A percentile compares a stretch with the other conserved stretches of the same genome.
Conservation (phyloP, 2,888 invertebrate species). For the Nomada hirtipes region DNA sequence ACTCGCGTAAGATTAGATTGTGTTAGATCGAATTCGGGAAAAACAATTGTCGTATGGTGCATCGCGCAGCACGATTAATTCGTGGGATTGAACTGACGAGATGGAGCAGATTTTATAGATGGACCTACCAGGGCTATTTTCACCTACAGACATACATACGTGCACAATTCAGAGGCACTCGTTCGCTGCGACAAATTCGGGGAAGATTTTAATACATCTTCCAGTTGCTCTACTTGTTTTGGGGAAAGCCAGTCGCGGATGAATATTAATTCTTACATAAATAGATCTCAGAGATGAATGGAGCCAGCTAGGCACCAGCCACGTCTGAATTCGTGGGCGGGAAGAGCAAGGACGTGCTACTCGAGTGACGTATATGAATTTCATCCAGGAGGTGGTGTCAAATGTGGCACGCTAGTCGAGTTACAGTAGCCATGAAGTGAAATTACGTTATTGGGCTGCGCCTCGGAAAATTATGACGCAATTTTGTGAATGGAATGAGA, state of each 20-base stretch:
- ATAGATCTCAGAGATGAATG: constrained; percentile 35
- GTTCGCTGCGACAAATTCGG: background rate
- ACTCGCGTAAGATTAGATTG: background rate
- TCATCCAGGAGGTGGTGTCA: constrained; percentile 1
- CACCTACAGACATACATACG: background rate
- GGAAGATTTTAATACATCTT: constrained; percentile 17
- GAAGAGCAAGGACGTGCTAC: constrained; percentile 1
- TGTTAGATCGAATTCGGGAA: constrained; percentile 43
- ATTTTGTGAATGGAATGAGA: constrained; percentile 4
- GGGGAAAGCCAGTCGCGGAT: background rate
- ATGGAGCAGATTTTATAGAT: background rate
- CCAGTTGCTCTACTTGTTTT: constrained; percentile 2
- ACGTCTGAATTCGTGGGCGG: background rate
- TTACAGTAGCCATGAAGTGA: background rate
- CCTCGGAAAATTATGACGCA: constrained; percentile 11
- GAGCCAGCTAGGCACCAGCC: background rate
- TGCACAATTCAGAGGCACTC: background rate
- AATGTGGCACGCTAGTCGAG: constrained; percentile 9
- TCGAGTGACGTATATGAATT: constrained; percentile 33
- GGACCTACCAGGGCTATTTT: background rate
- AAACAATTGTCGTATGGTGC: constrained; percentile 26
- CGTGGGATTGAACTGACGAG: constrained; percentile 25
- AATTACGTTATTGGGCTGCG: background rate
- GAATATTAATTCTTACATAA: constrained; percentile 41
- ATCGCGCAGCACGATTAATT: background rate